A percentile compares a stretch with the other conserved stretches of the same genome.
phyloP scores from a whole-genome alignment of 2,888 invertebrate genomes.

The Steinernema hermaphroditum region DNA sequence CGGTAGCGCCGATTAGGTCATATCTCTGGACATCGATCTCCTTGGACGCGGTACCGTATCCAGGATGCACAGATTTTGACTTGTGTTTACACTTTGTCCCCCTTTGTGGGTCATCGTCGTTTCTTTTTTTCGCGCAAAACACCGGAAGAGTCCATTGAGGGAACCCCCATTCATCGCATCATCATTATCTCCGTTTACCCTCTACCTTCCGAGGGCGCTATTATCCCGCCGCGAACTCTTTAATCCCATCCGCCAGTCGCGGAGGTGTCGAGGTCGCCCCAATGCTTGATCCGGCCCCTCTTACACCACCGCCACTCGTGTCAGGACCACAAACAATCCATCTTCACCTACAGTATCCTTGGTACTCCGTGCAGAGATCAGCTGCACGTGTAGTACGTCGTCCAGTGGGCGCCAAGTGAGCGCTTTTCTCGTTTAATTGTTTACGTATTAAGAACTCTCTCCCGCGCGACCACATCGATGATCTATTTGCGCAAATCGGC shows the following conservation, averaged over 20 bases:
- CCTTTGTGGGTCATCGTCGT: conserved; percentile 19
- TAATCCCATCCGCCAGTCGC: conserved; percentile 24
- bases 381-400: no score
- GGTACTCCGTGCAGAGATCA: neutral
- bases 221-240: conserved; percentile 18
- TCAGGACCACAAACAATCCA: neutral
- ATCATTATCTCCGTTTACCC: conserved; percentile 31
- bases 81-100: conserved; percentile 8
- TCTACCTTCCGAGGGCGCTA: conserved; percentile 27
- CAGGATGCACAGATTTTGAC: neutral
- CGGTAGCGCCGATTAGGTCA: no score
- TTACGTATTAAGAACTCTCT: conserved; percentile 25
- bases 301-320: conserved; percentile 16
- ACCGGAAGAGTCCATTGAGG: conserved; percentile 19
- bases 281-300: conserved; percentile 18
- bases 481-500: conserved; percentile 26
- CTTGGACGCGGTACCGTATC: conserved; percentile 29
- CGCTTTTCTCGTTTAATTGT: conserved; percentile 18
- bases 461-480: neutral
- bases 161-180: conserved; percentile 22
- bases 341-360: neutral
- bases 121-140: conserved; percentile 18
- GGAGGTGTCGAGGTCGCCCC: conserved; percentile 26
- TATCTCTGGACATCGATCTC: no score
- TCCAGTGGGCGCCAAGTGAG: neutral